Evolutionary conservation across 2,888 invertebrate species (phyloP).

Genomic region (Drosophila peninsularis): DNA sequence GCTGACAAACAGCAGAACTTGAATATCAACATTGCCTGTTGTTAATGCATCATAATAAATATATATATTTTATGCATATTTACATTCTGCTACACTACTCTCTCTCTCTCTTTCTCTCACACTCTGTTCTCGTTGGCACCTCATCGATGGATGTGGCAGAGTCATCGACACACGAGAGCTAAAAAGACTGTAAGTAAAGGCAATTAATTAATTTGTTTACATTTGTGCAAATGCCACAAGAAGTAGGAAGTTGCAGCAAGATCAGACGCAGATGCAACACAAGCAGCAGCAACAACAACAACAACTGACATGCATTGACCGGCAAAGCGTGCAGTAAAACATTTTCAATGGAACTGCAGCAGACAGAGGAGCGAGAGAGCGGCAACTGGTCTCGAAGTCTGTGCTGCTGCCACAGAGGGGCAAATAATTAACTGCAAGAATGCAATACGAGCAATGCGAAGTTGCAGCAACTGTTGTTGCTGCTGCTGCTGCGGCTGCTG

Average conservation of each 20-base stretch:
- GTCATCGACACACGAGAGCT: conserved; percentile 51
- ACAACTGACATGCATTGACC: conserved; percentile 74
- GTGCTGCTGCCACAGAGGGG: conserved; percentile 34
- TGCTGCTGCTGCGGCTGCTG: conserved; percentile 52
- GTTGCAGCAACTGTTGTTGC: conserved; percentile 39
- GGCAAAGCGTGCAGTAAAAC: conserved; percentile 78
- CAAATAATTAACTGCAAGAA: conserved; percentile 80
- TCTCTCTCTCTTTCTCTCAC: neutral
- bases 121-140: conserved; percentile 26
- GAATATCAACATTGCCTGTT: conserved; percentile 21
- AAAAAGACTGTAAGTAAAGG: conserved; percentile 70
- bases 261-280: conserved; percentile 75
- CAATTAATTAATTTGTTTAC: conserved; percentile 80
- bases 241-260: conserved; percentile 79
- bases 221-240: conserved; percentile 73
- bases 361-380: conserved; percentile 2
- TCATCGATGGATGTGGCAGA: conserved; percentile 33
- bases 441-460: conserved; percentile 74
- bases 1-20: conserved; percentile 16
- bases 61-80: conserved; percentile 53
- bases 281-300: conserved; percentile 34
- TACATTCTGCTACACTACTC: conserved; percentile 18
- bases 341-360: conserved; percentile 73
- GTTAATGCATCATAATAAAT: conserved; percentile 51
- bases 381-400: conserved; percentile 47